These are phyloP conservation scores for Trachops cirrhosus DNA, from an alignment of 2,797 vertebrate species.

Conservation along the genomic window DNA sequence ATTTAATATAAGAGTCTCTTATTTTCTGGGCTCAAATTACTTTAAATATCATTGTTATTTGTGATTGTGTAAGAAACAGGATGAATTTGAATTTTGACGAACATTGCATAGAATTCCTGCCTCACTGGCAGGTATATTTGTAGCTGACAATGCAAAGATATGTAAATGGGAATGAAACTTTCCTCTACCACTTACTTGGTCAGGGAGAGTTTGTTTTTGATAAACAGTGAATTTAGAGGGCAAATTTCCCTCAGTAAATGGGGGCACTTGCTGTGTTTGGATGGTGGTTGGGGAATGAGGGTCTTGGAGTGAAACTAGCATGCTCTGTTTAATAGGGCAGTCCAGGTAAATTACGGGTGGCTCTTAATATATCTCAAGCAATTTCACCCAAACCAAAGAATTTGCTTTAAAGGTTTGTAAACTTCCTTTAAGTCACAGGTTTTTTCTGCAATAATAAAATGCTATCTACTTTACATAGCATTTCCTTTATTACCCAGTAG, in stretches of 20 bases:
- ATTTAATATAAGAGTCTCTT: neutral
- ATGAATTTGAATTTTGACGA: neutral
- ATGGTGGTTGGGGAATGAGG: fast-evolving
- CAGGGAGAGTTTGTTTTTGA: slow-evolving; percentile 43
- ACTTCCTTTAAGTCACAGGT: slow-evolving; percentile 79
- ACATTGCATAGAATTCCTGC: neutral
- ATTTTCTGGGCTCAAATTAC: slow-evolving; percentile 12
- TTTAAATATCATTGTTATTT: neutral
- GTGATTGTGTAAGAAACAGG: neutral
- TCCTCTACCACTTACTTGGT: neutral
- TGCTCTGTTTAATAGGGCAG: neutral
- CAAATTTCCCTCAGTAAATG: neutral
- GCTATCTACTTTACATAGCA: slow-evolving; percentile 69
- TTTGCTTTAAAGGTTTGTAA: slow-evolving; percentile 82
- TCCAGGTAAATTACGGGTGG: slow-evolving; percentile 70
- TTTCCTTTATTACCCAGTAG: slow-evolving; percentile 22
- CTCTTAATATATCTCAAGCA: slow-evolving; percentile 76
- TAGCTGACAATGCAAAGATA: neutral
- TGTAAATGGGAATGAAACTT: neutral
- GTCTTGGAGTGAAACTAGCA: neutral
- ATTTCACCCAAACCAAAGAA: slow-evolving; percentile 81
- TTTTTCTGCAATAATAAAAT: slow-evolving; percentile 79
- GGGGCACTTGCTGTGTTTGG: neutral
- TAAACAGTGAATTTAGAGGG: neutral
- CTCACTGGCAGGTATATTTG: neutral